phyloP scores from a whole-genome alignment of 2,113 vertebrate species.

The Cnemophilus loriae region DNA sequence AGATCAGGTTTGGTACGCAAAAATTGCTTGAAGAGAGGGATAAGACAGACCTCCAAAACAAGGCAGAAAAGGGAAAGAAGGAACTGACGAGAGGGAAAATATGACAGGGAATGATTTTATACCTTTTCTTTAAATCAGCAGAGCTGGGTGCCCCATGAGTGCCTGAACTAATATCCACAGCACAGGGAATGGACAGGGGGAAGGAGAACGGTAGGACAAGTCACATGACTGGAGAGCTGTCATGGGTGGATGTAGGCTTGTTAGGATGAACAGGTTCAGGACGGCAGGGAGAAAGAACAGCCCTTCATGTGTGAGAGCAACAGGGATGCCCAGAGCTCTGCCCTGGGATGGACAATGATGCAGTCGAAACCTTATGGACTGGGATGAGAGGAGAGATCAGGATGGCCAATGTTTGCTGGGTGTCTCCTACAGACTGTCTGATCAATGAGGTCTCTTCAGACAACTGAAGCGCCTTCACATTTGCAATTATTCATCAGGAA shows the following conservation, averaged over 20 bases:
- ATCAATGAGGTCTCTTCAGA: background rate
- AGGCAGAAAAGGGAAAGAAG: background rate
- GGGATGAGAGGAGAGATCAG: background rate
- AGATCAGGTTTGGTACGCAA: background rate
- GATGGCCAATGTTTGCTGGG: background rate
- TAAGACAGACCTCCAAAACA: background rate
- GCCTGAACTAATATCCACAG: background rate
- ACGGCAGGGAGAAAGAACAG: background rate
- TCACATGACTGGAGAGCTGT: background rate
- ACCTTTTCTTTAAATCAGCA: background rate
- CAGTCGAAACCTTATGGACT: background rate
- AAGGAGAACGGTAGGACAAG: background rate
- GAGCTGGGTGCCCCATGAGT: background rate
- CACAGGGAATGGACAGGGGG: background rate
- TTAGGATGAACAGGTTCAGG: background rate
- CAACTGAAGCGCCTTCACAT: background rate
- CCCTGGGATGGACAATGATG: accelerated
- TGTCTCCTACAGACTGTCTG: background rate
- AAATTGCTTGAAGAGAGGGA: background rate
- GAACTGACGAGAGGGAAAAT: background rate
- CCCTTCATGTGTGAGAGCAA: background rate
- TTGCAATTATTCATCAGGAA: background rate
- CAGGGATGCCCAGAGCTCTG: background rate
- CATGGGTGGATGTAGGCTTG: background rate
- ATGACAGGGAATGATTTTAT: background rate